These are phyloP conservation scores for Pachypeltis micranthus DNA, from an alignment of 1,140 invertebrate species.

Conservation along the genomic window DNA sequence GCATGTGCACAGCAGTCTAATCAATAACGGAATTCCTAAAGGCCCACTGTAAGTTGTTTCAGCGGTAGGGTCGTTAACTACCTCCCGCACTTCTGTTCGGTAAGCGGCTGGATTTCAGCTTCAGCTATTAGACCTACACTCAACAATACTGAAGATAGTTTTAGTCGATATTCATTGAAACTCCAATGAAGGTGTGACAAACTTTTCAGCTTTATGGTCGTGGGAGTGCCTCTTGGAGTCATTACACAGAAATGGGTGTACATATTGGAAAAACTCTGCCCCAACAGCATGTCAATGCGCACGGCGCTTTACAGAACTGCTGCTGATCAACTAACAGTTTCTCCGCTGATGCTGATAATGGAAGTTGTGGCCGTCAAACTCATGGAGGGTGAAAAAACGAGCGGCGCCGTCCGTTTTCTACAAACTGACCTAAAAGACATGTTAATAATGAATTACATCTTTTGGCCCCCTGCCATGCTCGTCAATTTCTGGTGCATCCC, in stretches of 20 bases:
- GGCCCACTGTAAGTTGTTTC: no score
- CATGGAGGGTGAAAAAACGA: neutral
- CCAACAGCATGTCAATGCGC: neutral
- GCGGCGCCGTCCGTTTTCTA: neutral
- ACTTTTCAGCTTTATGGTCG: neutral
- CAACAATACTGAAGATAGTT: no score
- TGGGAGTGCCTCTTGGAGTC: neutral
- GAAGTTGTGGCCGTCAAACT: neutral
- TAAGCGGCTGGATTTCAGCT: no score
- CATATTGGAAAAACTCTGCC: neutral
- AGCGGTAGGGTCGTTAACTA: no score
- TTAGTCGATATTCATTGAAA: no score
- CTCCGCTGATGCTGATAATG: neutral
- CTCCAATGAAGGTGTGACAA: no score
- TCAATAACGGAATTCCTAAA: no score
- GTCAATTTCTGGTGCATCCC: conserved; percentile 8
- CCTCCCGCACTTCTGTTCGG: no score
- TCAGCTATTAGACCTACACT: no score
- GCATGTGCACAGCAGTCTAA: no score
- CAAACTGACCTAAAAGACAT: neutral
- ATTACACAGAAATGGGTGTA: neutral
- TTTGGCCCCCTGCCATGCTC: neutral
- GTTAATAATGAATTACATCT: neutral
- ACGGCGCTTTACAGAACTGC: neutral
- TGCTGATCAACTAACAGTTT: neutral